These are phyloP conservation scores for Masticophis lateralis DNA, from an alignment of 2,797 vertebrate genomes.

Conservation along the genomic window DNA sequence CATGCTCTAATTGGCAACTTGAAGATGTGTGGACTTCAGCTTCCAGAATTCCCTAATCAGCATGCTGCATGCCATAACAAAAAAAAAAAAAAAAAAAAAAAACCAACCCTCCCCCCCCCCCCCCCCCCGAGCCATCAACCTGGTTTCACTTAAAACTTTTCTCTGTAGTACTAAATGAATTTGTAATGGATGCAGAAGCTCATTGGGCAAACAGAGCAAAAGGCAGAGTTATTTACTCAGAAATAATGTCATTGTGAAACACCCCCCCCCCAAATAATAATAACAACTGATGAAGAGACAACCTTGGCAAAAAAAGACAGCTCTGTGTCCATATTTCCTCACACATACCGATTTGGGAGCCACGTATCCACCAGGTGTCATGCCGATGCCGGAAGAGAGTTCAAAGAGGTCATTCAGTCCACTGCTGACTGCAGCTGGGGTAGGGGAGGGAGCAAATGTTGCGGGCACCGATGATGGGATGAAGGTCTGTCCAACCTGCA, in stretches of 20 bases:
- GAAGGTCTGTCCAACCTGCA: conserved; percentile 95
- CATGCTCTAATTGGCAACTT: background rate
- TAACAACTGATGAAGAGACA: background rate
- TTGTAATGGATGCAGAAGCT: background rate
- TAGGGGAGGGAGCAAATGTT: conserved; percentile 95
- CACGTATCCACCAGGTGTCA: conserved; percentile 86
- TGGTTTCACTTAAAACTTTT: background rate
- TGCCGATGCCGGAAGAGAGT: conserved; percentile 91
- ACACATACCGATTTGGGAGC: conserved; percentile 87
- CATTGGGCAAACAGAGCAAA: background rate
- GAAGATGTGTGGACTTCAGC: background rate
- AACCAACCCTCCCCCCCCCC: too few species aligned
- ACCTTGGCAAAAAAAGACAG: background rate
- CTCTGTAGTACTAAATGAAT: background rate
- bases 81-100: background rate
- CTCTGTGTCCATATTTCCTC: background rate
- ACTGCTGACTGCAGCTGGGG: conserved; percentile 88
- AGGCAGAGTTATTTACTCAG: background rate
- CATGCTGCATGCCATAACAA: background rate
- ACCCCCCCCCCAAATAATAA: background rate
- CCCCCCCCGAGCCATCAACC: background rate
- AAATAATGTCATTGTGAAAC: background rate
- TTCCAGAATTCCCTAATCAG: background rate
- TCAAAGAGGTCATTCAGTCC: conserved; percentile 97
- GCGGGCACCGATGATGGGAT: conserved; percentile 93